Conservation (phyloP, 2,888 invertebrate species). For the Drosophila prostipennis region DNA sequence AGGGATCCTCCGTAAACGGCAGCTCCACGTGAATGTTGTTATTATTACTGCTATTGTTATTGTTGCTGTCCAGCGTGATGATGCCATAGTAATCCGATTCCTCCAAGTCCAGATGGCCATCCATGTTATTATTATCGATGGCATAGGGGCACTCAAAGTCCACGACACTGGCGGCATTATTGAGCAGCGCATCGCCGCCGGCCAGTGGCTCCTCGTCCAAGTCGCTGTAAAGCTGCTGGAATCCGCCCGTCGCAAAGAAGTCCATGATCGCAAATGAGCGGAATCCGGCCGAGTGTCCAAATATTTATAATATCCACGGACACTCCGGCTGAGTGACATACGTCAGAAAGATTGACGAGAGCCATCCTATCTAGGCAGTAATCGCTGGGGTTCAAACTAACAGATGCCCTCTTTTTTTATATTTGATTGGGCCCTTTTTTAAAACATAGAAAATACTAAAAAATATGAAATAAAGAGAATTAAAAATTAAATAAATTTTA, state of each 20-base stretch:
- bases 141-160: conserved; percentile 52
- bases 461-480: not conserved
- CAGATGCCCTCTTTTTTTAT: not conserved
- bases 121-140: conserved; percentile 21
- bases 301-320: conserved; percentile 61
- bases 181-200: conserved; percentile 5
- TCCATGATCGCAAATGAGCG: conserved; percentile 78
- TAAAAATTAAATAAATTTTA: no score
- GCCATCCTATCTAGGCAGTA: not conserved
- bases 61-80: conserved; percentile 61
- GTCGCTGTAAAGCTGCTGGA: conserved; percentile 83
- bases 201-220: conserved; percentile 67
- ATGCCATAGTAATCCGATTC: conserved; percentile 66
- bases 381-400: not conserved
- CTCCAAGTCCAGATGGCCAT: conserved; percentile 37
- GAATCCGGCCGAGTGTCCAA: conserved; percentile 51
- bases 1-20: conserved; percentile 1
- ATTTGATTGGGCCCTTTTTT: no score
- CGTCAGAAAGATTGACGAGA: not conserved
- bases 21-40: not conserved
- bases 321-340: not conserved
- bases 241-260: conserved; percentile 84
- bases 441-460: not conserved
- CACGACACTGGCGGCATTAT: not conserved
- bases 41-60: conserved; percentile 40